Base-by-base conservation (phyloP, 2,888 invertebrate species). In the Diabrotica balteata region DNA sequence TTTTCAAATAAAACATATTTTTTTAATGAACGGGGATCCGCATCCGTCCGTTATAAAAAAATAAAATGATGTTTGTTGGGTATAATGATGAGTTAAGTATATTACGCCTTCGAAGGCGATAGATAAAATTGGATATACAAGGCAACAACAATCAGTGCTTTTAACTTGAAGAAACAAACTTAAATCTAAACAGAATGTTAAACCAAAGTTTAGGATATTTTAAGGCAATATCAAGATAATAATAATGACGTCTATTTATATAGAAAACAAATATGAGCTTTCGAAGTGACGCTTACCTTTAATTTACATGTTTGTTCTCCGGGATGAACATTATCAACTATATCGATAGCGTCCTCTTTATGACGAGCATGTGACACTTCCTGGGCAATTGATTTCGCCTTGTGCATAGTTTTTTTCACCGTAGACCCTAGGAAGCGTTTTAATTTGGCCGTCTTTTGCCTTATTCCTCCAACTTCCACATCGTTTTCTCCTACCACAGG, bases 351-450 rank as follows among this genome's bases (percentile, higher is more conserved):
- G 80, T 94, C 94, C 78, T 94, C 95, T 77, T 93, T 93, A 77
- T 94, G 94, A 0, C 94, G 85, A n/a, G 93, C 93, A 82, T 94
- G 94, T 0, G 94, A 93, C 10, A 94, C 93, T 79, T 95, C 94
- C 69, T 94, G 94, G 0, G 95, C 95, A 11, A 96, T 89, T 0
- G 93, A 93, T 82, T 94, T 95, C 0, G 96, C 95, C 78, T 95
- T 96, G 80, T 93, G 92, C 78, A 96, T 94, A 0, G 96, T 96
- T 80, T 93, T 95, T 79, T 94, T 94, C 49, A 96, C 93, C 0
- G 96, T 96, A 22, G 92, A 92, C 3, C 96, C 96, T 77, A 97
- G 87, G 84, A 94, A 92, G 32, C 93, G 88, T 84, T 92, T 93
- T 51, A 94, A 84, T 78, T 90, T 91, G 62, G 83, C 82, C 3